These are phyloP conservation scores for Callimorpha dominula DNA, from an alignment of 2,888 invertebrate genomes.

Conservation along the genomic window DNA sequence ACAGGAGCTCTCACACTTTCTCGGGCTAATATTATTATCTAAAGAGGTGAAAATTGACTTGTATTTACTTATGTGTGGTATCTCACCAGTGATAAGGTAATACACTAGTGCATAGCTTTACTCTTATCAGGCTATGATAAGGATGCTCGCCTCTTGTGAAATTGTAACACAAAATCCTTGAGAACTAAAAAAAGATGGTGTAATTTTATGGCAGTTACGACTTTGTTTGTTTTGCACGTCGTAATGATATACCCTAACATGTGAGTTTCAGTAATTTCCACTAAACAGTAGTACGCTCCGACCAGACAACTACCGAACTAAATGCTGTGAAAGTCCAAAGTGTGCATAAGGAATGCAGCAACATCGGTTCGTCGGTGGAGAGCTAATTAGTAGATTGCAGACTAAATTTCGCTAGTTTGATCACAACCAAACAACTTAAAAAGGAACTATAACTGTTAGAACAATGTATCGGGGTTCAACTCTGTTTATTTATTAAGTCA, in stretches of 20 bases:
- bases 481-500: not conserved
- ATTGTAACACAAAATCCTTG: not conserved
- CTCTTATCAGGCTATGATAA: constrained; percentile 39
- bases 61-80: constrained; percentile 17
- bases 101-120: constrained; percentile 44
- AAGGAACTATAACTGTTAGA: not conserved
- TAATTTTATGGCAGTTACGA: not conserved
- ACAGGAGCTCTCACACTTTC: not conserved
- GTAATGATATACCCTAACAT: not conserved
- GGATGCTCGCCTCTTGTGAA: constrained; percentile 15
- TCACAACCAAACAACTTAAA: too few relatives aligned
- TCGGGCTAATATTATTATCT: not conserved
- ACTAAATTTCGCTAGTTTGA: not conserved
- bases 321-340: not conserved
- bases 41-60: constrained; percentile 1
- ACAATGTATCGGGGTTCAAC: not conserved
- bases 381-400: not conserved
- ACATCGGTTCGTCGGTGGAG: not conserved
- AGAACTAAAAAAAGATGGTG: constrained; percentile 1
- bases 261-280: not conserved
- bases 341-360: not conserved
- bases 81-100: constrained; percentile 18
- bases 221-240: not conserved
- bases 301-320: not conserved
- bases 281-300: too few relatives aligned